Evolutionary conservation across 1,140 invertebrate species (phyloP), one percentile per base, ranked within the genome.

Genomic region (Papilio glaucus): DNA sequence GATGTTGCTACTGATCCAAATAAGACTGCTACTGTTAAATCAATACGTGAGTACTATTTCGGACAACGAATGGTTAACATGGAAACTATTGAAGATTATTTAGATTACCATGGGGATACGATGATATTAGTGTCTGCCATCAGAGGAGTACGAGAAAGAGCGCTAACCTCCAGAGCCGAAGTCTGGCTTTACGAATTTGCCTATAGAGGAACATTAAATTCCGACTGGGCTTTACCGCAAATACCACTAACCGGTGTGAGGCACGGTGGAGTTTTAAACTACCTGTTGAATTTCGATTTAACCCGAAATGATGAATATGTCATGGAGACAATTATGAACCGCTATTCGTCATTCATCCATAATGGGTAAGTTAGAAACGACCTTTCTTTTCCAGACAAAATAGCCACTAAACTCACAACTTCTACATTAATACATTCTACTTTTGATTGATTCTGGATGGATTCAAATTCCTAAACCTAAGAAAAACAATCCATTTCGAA

Each of bases 101-200:
- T 93, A 29, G 85, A 87, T 12, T 93, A 87, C 57, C 76, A 87
- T 33, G 91, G 91, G 49, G 90, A 93, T 61, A 82, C 83, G 24
- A 78, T 85, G 13, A 73, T 89, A 24, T 70, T 85, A 6, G 75
- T 88, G 4, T 79, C 91, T 5, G 74, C 82, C 2, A 88, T 87
- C 18, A 79, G 82, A 81, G 82, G 79, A 37, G 78, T 75, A 0
- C 78, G 77, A 5, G 87, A 90, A 72, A 85, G 90, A 71, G 83
- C 80, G 0, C 18, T 67, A 0, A 87, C 80, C 0, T 89, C 88
- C 0, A 79, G 12, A 21, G 76, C 79, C 7, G 60, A 72, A 71
- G 87, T 91, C 1, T 79, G 85, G 24, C 70, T 91, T 5, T 73
- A 88, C 15, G 85, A 90, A 67, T 91, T 89, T 69, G 79, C 79